phyloP scores from a whole-genome alignment of 2,888 invertebrate species.

The Stenodera caucasica region DNA sequence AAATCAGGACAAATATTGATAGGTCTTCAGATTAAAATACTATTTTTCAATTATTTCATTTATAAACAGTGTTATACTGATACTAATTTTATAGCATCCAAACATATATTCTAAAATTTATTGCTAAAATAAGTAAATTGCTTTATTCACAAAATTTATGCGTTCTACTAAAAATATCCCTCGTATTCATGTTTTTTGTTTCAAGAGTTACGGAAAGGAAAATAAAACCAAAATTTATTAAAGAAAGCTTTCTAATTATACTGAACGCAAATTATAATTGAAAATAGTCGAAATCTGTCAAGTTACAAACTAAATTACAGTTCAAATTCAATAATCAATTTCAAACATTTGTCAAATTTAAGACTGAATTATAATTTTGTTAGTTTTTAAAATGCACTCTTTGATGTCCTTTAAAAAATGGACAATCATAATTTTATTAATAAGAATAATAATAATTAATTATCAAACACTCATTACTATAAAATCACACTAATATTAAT shows the following conservation, averaged over 20 bases:
- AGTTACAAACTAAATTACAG: not conserved
- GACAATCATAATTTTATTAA: not conserved
- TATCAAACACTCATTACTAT: slow-evolving; percentile 22
- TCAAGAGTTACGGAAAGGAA: no score
- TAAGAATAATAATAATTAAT: not conserved
- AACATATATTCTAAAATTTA: no score
- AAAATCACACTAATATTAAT: slow-evolving; percentile 31
- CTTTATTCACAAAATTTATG: no score
- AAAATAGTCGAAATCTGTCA: not conserved
- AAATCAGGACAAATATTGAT: no score
- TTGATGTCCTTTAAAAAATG: not conserved
- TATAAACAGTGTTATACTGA: no score
- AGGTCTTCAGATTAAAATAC: no score
- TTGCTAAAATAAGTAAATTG: no score
- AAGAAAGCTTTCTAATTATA: slow-evolving; percentile 3
- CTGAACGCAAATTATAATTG: slow-evolving; percentile 2
- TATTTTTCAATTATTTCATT: no score
- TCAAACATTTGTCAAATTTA: not conserved
- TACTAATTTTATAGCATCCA: no score
- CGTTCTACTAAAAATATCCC: no score
- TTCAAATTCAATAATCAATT: not conserved
- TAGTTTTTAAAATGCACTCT: not conserved
- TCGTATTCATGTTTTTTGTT: no score
- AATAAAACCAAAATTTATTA: no score
- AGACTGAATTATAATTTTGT: slow-evolving; percentile 3